Conservation (phyloP, 2,797 vertebrate genomes). For the Gymnopithys bicolor region DNA sequence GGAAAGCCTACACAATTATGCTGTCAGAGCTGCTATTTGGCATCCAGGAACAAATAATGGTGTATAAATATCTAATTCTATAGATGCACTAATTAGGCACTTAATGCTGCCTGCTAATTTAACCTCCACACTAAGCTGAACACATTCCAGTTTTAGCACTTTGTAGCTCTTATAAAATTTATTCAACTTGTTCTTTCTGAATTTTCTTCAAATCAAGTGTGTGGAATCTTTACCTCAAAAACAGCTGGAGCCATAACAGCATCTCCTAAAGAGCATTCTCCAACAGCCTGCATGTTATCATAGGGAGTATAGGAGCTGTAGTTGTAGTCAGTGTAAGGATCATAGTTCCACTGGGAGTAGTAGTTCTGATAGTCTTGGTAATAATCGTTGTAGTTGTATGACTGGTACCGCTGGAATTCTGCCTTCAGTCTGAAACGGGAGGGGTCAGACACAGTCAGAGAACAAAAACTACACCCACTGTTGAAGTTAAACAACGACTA, state of each 20-base stretch:
- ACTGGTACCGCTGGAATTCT: constrained; percentile 77
- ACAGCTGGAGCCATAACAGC: constrained; percentile 78
- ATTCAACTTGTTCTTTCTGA: not conserved
- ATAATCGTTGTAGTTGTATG: constrained; percentile 78
- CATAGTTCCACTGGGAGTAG: constrained; percentile 87
- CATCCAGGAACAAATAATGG: not conserved
- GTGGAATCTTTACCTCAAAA: constrained; percentile 77
- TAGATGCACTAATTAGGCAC: not conserved
- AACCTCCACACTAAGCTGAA: not conserved
- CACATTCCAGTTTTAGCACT: not conserved
- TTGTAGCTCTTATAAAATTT: not conserved
- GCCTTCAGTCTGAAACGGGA: constrained; percentile 76
- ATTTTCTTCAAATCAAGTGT: not conserved
- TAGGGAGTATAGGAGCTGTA: constrained; percentile 81
- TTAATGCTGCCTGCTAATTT: not conserved
- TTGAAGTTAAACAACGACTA: not conserved
- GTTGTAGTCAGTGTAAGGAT: constrained; percentile 86
- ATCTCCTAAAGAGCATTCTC: constrained; percentile 66
- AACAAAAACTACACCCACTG: not conserved
- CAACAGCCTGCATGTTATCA: constrained; percentile 75
- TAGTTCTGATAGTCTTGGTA: constrained; percentile 82
- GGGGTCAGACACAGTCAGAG: not conserved
- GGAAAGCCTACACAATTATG: not conserved
- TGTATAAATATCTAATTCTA: not conserved
- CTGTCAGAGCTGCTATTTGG: not conserved